Base-by-base conservation (phyloP, 2,113 vertebrate species). In the Capricornis sumatraensis region DNA sequence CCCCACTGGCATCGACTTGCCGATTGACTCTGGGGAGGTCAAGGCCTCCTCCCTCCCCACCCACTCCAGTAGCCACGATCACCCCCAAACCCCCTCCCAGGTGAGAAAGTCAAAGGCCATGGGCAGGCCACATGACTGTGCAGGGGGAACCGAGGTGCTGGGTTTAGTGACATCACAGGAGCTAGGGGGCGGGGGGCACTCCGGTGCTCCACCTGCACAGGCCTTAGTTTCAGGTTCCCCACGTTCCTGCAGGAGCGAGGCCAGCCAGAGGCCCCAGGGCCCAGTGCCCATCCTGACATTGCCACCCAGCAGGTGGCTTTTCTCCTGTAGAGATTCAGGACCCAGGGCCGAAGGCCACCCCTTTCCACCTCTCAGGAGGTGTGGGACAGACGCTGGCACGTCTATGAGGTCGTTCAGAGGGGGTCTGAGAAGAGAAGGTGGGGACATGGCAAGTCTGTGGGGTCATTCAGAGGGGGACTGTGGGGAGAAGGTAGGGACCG, bases 261-360 rank as follows among this genome's bases (percentile, higher is more conserved):
- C 14, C 25, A 7, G 30, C 8, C 2, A 7, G 33, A 86, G 58
- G 71, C 21, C 12, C 2, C 7, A 7, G 62, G 15, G 25, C 53
- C 87, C 76, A 79, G 43, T 3, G 45, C 58, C 67, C 14, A 11
- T 28, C 23, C 15, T 17, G 2, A 62, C 43, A 13, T 19, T 0
- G 0, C 40, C 17, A 2, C 15, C 50, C 12, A 21, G 28, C 50
- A 25, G 83, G 52, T 23, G 19, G 64, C 79, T 67, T 57, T 64
- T 71, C n/a, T 36, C 45, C 27, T 3, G 0, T 2, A 1, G 55
- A 13, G 15, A 53, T 10, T n/a, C 60, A 45, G 40, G 43, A 17
- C 33, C 40, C 23, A 2, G 4, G 13, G 28, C 1, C 0, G 0
- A 64, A n/a, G 52, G 7, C 0, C 0, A 9, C 43, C 23, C 81